These are phyloP conservation scores for Meandrina meandrites DNA, from an alignment of 92 coral and sea anemone species.

Conservation along the genomic window DNA sequence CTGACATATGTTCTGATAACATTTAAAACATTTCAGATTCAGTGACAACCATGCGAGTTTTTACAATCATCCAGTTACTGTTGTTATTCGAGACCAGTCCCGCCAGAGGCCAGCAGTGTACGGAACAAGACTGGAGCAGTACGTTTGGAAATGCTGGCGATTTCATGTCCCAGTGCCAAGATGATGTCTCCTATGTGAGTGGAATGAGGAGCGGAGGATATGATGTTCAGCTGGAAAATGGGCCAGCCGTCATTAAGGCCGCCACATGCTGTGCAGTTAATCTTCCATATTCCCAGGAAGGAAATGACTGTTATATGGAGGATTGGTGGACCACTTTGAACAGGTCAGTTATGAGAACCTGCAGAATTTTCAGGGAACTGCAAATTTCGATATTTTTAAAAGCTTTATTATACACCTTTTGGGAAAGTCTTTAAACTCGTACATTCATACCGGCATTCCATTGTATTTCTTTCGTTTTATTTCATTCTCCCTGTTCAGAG, in stretches of 20 bases:
- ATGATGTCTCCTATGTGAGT: neutral
- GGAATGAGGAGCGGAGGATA: neutral
- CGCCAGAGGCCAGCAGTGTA: neutral
- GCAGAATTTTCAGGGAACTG: neutral
- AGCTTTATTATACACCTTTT: neutral
- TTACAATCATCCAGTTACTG: neutral
- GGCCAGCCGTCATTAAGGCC: neutral
- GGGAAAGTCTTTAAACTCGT: neutral
- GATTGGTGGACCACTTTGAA: neutral
- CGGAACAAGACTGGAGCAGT: neutral
- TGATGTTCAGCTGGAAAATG: neutral
- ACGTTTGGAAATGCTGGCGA: neutral
- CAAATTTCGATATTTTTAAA: neutral
- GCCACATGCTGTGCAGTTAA: neutral
- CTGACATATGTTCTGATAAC: neutral
- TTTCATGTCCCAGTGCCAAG: neutral
- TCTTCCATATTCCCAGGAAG: constrained; percentile 6
- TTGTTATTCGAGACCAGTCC: neutral
- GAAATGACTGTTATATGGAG: neutral
- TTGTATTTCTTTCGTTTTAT: neutral
- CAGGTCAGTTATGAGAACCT: neutral
- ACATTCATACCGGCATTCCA: neutral
- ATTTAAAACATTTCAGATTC: neutral
- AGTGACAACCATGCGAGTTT: neutral
- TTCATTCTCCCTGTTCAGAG: neutral